Base-by-base conservation (phyloP, 2,888 invertebrate genomes). In the Brassicogethes aeneus region DNA sequence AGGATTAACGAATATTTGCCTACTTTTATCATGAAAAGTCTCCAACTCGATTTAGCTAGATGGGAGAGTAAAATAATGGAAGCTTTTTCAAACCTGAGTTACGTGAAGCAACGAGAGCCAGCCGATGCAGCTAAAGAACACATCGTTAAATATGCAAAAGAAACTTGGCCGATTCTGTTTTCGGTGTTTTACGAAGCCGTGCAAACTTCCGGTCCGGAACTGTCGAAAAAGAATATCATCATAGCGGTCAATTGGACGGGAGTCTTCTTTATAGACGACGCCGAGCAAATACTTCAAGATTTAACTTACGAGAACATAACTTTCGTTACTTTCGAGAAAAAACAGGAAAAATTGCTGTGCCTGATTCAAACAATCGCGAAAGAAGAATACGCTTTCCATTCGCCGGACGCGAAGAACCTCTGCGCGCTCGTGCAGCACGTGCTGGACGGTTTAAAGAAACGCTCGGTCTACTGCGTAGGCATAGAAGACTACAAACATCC, bases 171-270 rank as follows among this genome's bases (percentile, higher is more conserved):
- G 0, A 81, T 96, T 65, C 71, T 94, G 3, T 96, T 96, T 66
- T 94, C 94, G 0, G 77, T 90, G 59, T 94, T 94, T 66, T 96
- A 87, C 60, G 95, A 96, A 71, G 92, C 88, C 0, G 74, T 85
- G n/a, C 83, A 83, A 61, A 68, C 79, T 35, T 79, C 81, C 45
- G 86, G 85, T 8, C 80, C 82, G 0, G 71, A 74, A 16, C 71
- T 84, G 3, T 71, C 73, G 3, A 78, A 76, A 51, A 77, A 81
- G 52, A 82, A 90, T 53, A 77, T 93, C 14, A 89, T 96, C 39
- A 82, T 96, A 47, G 95, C 94, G 2, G 81, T 96, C 2, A 96
- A 96, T 68, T 92, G 92, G 80, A 88, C 87, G 1, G 95, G 95
- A 2, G 79, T 95, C 39, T 93, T 87, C 59, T 83, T 95, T 40